phyloP scores from a whole-genome alignment of 2,888 invertebrate genomes.

The Phaonia tiefii region DNA sequence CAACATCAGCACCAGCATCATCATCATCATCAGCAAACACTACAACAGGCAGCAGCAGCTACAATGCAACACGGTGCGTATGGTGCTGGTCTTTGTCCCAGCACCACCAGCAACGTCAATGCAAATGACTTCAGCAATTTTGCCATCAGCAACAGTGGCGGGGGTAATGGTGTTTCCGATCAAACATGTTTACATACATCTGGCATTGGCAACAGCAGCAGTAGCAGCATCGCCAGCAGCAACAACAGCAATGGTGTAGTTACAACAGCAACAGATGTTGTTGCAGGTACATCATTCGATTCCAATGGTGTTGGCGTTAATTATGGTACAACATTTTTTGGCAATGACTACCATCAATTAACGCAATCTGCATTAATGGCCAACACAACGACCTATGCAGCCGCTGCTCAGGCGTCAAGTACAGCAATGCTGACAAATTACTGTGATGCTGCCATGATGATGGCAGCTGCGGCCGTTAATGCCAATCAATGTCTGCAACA shows the following conservation, averaged over 20 bases:
- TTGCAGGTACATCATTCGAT: conserved; percentile 33
- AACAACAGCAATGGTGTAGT: conserved; percentile 25
- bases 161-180: conserved; percentile 48
- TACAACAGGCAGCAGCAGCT: conserved; percentile 67
- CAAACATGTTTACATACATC: conserved; percentile 67
- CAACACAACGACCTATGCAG: conserved; percentile 57
- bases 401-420: conserved; percentile 65
- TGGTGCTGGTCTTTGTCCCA: conserved; percentile 70
- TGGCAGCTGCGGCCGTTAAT: conserved; percentile 79
- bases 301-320: conserved; percentile 49
- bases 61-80: conserved; percentile 69
- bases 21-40: conserved; percentile 71
- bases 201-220: conserved; percentile 62
- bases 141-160: conserved; percentile 61
- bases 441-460: conserved; percentile 80
- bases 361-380: conserved; percentile 60
- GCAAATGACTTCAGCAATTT: conserved; percentile 57
- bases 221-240: conserved; percentile 64
- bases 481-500: conserved; percentile 79
- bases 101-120: conserved; percentile 66
- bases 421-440: conserved; percentile 79
- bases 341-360: conserved; percentile 65
- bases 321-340: conserved; percentile 65
- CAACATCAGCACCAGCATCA: conserved; percentile 75
- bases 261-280: conserved; percentile 54